phyloP scores from a whole-genome alignment of 2,888 invertebrate genomes.

The Catocala fraxini region DNA sequence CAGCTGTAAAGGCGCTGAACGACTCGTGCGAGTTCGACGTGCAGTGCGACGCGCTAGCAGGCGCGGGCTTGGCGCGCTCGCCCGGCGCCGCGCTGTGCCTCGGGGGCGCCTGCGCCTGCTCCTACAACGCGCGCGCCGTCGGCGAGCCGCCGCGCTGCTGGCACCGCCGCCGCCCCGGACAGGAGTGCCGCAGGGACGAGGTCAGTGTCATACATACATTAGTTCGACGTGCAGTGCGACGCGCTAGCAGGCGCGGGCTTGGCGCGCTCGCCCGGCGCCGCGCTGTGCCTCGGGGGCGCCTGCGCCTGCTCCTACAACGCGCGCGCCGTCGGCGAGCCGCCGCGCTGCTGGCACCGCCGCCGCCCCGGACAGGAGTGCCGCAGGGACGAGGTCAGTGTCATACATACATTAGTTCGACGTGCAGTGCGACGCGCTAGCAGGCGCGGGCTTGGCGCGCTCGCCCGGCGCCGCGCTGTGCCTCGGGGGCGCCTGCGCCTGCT shows the following conservation, averaged over 20 bases:
- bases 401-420: constrained; percentile 5
- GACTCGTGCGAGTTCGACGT: constrained; percentile 80
- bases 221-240: constrained; percentile 43
- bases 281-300: constrained; percentile 63
- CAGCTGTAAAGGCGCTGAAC: constrained; percentile 74
- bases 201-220: constrained; percentile 44
- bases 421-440: constrained; percentile 62
- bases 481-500: constrained; percentile 74
- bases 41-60: constrained; percentile 75
- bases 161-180: constrained; percentile 72
- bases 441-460: constrained; percentile 61
- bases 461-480: constrained; percentile 67
- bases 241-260: constrained; percentile 64
- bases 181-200: constrained; percentile 78
- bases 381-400: constrained; percentile 69
- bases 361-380: constrained; percentile 78
- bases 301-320: constrained; percentile 78
- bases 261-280: constrained; percentile 69
- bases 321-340: constrained; percentile 65
- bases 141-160: constrained; percentile 74
- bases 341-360: constrained; percentile 73
- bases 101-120: constrained; percentile 74
- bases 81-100: constrained; percentile 77
- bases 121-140: constrained; percentile 69
- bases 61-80: constrained; percentile 61